Evolutionary conservation across 2,888 invertebrate genomes (phyloP), one percentile per base, ranked within the genome.

Genomic region (Zhengitettix transpicula): DNA sequence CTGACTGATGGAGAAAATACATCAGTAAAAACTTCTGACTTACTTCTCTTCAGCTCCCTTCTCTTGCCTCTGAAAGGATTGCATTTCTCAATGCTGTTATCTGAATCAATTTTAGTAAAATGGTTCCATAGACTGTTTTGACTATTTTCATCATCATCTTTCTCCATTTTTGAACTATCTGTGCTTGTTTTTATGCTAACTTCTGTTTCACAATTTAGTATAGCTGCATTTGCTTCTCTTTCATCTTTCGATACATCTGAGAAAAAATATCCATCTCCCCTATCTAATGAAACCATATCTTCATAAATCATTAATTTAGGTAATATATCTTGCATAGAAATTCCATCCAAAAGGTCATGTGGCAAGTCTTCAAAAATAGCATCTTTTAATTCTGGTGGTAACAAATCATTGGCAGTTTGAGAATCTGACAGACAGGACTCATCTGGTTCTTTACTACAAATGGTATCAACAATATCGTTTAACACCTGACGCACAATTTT

Each of bases 371-470:
- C 87, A 67, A 89, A 87, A 69, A 90, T 89, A 11, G 89, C 89
- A 70, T 90, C 89, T 69, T 89, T 87, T 5, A 89, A 79, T 75
- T 90, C 90, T 0, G 89, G 89, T n/a, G 89, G 88, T 57, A 90
- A 72, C 11, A 90, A 73, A 71, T 89, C 89, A 5, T 86, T 84
- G 60, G 86, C 84, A 67, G 82, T 86, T 69, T 89, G 88, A n/a
- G 84, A 85, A 66, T 86, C 86, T 0, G 77, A 75, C 9, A 73
- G 66, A 67, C 81, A 83, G 40, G 58, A 63, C 69, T 84, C 83
- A 59, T 77, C 77, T 59, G 81, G 79, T 68, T 85, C 85, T 70
- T 80, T 81, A 66, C 78, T 78, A 65, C 82, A 82, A 11, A 82
- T 78, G 65, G 77, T 75, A 64, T 83, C 82, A 8, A 82, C 70